Base-by-base conservation (phyloP, 2,113 vertebrate species). In the Sander lucioperca region DNA sequence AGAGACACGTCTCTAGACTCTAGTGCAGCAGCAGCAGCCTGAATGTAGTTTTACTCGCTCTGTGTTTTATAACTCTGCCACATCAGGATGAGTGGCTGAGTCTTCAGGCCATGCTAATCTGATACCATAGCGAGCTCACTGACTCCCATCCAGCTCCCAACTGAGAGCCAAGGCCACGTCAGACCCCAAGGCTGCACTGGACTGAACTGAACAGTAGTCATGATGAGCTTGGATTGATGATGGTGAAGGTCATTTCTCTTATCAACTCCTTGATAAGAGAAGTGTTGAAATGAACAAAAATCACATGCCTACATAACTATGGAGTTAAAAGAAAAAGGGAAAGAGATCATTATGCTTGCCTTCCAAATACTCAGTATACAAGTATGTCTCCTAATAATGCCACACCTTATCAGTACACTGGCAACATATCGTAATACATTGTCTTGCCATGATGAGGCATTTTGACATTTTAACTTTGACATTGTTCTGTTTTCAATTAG, bases 31-130 rank as follows among this genome's bases (percentile, higher is more conserved):
- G 30, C 43, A 75, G 70, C 86, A 83, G 56, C 21, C 47, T 76
- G 3, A 13, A 53, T 76, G 73, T 48, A 57, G 78, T 36, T 45
- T 57, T 59, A 36, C 1, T 23, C 19, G 14, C 77, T 23, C 21
- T 80, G 47, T 71, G 79, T 80, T 87, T 90, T 86, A 18, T 86
- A 79, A 77, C 84, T 74, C 72, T 65, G 84, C 72, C 71, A 68
- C 86, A 90, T 83, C 33, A 84, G 64, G 77, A 66, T 65, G 79
- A 89, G 84, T 82, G 71, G 68, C 67, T 50, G 64, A 79, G 70
- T 83, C 90, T 86, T 66, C 43, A 47, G 80, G 89, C 76, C 83
- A 80, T 61, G 84, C 71, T 90, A 86, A 88, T 92, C 65, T 79
- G 71, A 90, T 74, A 71, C 88, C 86, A 65, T 63, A 66, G 75